These are phyloP conservation scores for Chrysaora quinquecirrha DNA, from an alignment of 30 jellyfish, hydroid and myxozoan genomes.

Conservation along the genomic window DNA sequence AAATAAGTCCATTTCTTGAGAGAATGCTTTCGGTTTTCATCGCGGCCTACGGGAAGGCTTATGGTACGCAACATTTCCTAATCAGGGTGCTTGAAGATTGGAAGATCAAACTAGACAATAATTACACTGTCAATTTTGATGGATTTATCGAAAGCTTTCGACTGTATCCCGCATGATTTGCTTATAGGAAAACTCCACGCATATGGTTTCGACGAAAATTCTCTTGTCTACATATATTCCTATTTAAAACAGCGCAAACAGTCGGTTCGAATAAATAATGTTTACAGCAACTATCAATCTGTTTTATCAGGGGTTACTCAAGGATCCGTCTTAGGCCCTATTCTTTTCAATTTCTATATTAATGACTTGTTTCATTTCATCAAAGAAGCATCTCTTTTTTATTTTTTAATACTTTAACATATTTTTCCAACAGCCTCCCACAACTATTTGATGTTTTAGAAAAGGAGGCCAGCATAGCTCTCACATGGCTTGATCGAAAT, in stretches of 20 bases:
- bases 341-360: neutral
- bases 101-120: slow-evolving; percentile 7
- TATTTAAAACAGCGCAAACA: neutral
- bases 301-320: neutral
- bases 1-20: slow-evolving; percentile 8
- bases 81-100: slow-evolving; percentile 5
- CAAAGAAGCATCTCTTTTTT: neutral
- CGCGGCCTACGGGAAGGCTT: slow-evolving; percentile 11
- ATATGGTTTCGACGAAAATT: neutral
- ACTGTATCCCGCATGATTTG: too few relatives aligned
- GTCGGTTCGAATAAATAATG: neutral
- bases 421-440: neutral
- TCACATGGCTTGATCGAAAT: slow-evolving; percentile 27
- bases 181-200: neutral
- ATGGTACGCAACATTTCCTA: neutral
- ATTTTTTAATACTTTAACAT: neutral
- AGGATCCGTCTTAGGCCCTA: neutral
- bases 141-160: neutral
- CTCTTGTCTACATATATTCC: neutral
- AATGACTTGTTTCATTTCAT: too few relatives aligned
- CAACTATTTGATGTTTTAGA: slow-evolving; percentile 2
- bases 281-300: neutral
- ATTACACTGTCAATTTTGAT: neutral
- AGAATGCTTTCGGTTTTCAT: neutral
- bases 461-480: slow-evolving; percentile 21